Evolutionary conservation across 2,888 invertebrate species (phyloP).

Genomic region (Lasioglossum oenotherae): DNA sequence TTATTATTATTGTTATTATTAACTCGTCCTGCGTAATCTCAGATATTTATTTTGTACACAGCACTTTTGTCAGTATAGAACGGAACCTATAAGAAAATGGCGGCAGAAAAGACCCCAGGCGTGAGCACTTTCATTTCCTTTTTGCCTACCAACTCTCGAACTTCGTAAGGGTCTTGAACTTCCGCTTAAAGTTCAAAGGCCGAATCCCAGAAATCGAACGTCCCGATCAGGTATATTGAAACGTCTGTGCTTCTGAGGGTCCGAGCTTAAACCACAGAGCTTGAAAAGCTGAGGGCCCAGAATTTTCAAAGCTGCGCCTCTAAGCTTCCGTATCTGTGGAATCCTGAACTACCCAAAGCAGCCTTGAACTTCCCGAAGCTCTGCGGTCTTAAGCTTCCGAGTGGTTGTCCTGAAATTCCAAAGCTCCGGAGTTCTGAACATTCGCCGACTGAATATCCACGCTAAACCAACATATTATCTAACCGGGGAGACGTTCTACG

Average conservation of each 20-base stretch:
- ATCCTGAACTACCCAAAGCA: neutral
- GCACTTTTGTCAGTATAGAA: no score
- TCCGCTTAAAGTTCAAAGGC: neutral
- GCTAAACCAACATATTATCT: neutral
- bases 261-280: neutral
- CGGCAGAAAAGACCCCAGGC: no score
- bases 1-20: no score
- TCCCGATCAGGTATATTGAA: neutral
- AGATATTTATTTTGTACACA: no score
- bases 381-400: neutral
- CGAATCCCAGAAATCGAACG: neutral
- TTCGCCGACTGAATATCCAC: neutral
- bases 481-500: no score
- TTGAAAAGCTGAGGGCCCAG: neutral
- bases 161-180: neutral
- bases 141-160: neutral
- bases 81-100: no score
- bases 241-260: neutral
- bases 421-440: neutral
- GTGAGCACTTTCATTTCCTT: no score
- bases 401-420: neutral
- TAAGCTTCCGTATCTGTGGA: neutral
- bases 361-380: neutral
- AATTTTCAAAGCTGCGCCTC: neutral
- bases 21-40: no score